phyloP scores from a whole-genome alignment of 2,113 vertebrate species.

The Spea bombifrons region DNA sequence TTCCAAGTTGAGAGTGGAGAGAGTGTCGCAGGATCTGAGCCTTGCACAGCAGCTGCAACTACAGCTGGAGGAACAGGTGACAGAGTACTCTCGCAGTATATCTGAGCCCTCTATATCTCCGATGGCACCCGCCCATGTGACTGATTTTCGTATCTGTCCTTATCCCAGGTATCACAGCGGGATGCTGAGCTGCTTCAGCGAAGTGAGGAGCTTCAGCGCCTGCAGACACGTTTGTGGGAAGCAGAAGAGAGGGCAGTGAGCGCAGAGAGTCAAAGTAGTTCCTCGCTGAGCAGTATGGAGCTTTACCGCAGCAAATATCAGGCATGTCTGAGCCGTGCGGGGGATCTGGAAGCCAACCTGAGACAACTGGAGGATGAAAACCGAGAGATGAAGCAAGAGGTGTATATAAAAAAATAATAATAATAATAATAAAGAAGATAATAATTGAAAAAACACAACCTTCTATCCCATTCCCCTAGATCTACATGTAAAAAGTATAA shows the following conservation, averaged over 20 bases:
- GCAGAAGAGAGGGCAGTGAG: conserved; percentile 55
- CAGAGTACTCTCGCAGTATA: neutral
- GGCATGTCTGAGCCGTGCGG: conserved; percentile 59
- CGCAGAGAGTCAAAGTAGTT: conserved; percentile 55
- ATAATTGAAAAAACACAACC: too few species aligned
- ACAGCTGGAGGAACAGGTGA: conserved; percentile 63
- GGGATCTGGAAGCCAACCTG: conserved; percentile 61
- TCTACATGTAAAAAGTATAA: too few species aligned
- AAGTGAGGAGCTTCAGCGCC: conserved; percentile 49
- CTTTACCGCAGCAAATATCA: conserved; percentile 68
- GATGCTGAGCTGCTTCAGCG: conserved; percentile 58
- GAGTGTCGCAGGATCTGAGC: conserved; percentile 58
- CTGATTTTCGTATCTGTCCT: neutral
- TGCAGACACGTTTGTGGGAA: conserved; percentile 55
- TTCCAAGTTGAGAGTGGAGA: conserved; percentile 52
- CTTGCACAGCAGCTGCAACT: conserved; percentile 59
- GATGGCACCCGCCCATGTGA: neutral
- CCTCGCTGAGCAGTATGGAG: conserved; percentile 60
- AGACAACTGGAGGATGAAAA: conserved; percentile 61
- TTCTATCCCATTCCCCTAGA: too few species aligned
- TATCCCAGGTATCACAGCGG: conserved; percentile 61
- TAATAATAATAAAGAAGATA: too few species aligned
- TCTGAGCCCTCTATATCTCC: too few species aligned
- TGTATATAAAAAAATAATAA: conserved; percentile 47
- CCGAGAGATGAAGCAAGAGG: conserved; percentile 61